Evolutionary conservation across 2,888 invertebrate genomes (phyloP).

Genomic region (Neoscelio sp.): DNA sequence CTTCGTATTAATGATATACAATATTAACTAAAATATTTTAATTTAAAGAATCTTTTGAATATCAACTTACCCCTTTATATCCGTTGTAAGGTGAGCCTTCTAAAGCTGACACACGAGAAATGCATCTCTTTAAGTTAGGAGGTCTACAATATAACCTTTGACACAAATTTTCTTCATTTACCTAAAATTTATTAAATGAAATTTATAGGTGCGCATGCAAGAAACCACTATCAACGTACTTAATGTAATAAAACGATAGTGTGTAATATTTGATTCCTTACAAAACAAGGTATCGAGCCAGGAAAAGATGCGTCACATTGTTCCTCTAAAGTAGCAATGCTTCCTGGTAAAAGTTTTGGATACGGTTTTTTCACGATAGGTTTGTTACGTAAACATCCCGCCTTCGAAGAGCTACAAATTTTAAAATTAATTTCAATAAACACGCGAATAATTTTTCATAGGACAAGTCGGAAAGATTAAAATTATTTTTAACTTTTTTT

Average conservation of each 20-base stretch:
- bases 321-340: constrained; percentile 10
- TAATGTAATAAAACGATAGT: background rate
- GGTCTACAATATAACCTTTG: constrained; percentile 3
- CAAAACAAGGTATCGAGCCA: constrained; percentile 21
- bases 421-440: constrained; percentile 1
- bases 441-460: too few relatives aligned
- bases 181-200: background rate
- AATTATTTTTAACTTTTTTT: too few relatives aligned
- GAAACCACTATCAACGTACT: background rate
- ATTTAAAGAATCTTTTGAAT: background rate
- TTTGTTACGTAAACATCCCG: constrained; percentile 24
- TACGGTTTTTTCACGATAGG: constrained; percentile 2
- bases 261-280: background rate
- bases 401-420: background rate
- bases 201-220: background rate
- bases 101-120: background rate
- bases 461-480: too few relatives aligned
- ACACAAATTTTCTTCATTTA: background rate
- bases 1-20: too few relatives aligned
- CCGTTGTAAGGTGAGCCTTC: constrained; percentile 14
- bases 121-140: background rate
- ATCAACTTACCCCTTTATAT: background rate
- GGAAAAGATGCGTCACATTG: constrained; percentile 17
- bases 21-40: background rate
- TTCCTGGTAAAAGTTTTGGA: constrained; percentile 33